Conservation (phyloP, 2,797 vertebrate genomes). For the Acrossocheilus wenchowensis region DNA sequence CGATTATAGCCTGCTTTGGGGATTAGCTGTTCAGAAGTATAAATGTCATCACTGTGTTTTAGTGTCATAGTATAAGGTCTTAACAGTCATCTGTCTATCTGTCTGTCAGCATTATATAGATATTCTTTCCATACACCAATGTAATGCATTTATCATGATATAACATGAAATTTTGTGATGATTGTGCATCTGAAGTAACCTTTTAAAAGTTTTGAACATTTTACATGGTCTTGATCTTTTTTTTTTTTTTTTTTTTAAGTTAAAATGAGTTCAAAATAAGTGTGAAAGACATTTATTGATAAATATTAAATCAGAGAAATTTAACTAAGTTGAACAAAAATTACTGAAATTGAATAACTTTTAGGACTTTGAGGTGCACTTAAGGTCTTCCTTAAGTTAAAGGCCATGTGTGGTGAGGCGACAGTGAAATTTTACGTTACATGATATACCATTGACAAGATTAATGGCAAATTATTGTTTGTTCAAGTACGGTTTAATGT, state of each 20-base stretch:
- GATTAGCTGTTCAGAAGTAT: slow-evolving; percentile 23
- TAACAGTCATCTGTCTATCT: not conserved
- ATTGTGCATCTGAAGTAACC: not conserved
- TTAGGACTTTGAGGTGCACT: not conserved
- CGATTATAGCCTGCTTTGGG: not conserved
- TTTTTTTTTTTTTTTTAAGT: not conserved
- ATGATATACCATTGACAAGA: too few species aligned
- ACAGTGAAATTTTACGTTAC: not conserved
- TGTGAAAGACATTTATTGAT: not conserved
- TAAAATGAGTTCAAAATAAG: not conserved
- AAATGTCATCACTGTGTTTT: slow-evolving; percentile 11
- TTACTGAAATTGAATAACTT: not conserved
- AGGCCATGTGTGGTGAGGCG: not conserved
- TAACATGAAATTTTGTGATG: not conserved
- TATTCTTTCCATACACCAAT: not conserved
- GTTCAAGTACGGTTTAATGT: not conserved
- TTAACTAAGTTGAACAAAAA: too few species aligned
- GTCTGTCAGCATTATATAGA: not conserved
- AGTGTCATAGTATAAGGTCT: not conserved
- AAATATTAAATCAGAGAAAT: too few species aligned
- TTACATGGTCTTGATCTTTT: not conserved
- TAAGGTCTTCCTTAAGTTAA: not conserved
- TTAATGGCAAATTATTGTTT: not conserved
- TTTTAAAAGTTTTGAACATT: not conserved
- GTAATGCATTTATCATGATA: not conserved